These are phyloP conservation scores for Platyura marginata DNA, from an alignment of 1,140 invertebrate species.

Conservation along the genomic window DNA sequence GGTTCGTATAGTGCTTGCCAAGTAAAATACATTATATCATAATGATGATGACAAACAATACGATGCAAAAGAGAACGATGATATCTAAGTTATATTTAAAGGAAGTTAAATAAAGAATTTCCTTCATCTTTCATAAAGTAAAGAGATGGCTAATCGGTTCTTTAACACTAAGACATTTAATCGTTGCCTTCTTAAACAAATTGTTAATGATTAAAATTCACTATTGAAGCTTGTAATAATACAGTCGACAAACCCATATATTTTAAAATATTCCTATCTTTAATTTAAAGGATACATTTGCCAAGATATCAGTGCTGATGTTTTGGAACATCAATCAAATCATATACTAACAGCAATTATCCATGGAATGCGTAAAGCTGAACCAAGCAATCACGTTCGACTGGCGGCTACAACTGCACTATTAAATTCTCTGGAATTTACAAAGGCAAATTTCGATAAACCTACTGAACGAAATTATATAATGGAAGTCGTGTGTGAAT, in stretches of 20 bases:
- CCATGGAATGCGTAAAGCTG: conserved; percentile 83
- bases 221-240: neutral
- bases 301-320: conserved; percentile 75
- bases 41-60: too few relatives aligned
- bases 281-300: conserved; percentile 44
- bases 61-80: too few relatives aligned
- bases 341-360: conserved; percentile 97
- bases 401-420: conserved; percentile 93
- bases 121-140: too few relatives aligned
- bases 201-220: conserved; percentile 1
- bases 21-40: too few relatives aligned
- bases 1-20: too few relatives aligned
- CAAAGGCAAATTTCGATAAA: conserved; percentile 95
- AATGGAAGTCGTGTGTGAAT: conserved; percentile 97
- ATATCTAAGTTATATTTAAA: too few relatives aligned
- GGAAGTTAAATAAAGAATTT: too few relatives aligned
- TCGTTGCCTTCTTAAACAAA: too few relatives aligned
- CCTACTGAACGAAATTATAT: conserved; percentile 96
- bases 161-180: too few relatives aligned
- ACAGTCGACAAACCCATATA: neutral
- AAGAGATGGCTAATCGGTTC: too few relatives aligned
- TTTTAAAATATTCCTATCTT: neutral
- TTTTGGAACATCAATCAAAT: conserved; percentile 81
- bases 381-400: conserved; percentile 66
- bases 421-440: conserved; percentile 97